A percentile compares a stretch with the other conserved stretches of the same genome.
Conservation (phyloP, 2,797 vertebrate species). For the Gila robusta region DNA sequence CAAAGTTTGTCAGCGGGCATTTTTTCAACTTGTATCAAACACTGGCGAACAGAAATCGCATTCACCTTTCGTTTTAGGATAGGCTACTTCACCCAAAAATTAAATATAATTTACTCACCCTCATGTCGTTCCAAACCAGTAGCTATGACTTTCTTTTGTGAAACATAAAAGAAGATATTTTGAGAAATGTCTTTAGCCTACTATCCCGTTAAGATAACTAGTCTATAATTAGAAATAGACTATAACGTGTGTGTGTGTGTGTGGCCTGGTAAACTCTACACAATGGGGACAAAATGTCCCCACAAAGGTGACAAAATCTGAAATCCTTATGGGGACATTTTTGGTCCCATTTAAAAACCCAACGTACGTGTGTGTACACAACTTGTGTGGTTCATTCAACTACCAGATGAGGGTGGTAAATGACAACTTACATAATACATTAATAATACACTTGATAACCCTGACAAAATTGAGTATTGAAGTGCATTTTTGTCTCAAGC, state of each 20-base stretch:
- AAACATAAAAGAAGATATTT: not conserved
- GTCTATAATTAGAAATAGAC: not conserved
- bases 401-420: slow-evolving; percentile 31
- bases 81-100: not conserved
- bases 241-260: not conserved
- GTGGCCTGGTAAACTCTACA: too few species aligned
- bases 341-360: not conserved
- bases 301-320: not conserved
- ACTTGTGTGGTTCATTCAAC: not conserved
- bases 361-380: not conserved
- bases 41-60: not conserved
- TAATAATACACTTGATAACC: not conserved
- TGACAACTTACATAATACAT: not conserved
- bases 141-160: not conserved
- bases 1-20: not conserved
- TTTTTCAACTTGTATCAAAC: not conserved
- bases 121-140: not conserved
- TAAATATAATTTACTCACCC: not conserved
- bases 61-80: not conserved
- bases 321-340: not conserved
- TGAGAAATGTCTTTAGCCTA: not conserved
- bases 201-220: not conserved
- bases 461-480: not conserved
- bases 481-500: not conserved
- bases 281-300: too few species aligned